These are phyloP conservation scores for Colius striatus DNA, from an alignment of 2,113 vertebrate genomes.

Conservation along the genomic window DNA sequence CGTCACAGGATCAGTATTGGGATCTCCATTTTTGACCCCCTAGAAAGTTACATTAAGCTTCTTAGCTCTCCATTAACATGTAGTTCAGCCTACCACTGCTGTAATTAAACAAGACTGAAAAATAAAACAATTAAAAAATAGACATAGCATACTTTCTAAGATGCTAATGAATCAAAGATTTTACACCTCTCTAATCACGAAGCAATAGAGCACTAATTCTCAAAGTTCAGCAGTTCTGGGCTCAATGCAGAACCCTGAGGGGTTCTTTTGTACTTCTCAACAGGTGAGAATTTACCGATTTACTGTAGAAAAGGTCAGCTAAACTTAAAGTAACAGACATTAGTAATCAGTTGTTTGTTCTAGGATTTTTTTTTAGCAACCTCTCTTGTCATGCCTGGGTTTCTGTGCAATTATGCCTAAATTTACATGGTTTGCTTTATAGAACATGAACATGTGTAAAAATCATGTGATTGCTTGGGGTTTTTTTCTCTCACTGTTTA, in stretches of 20 bases:
- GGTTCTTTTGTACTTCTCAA: background rate
- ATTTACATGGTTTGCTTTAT: background rate
- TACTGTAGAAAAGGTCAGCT: background rate
- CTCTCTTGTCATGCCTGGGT: background rate
- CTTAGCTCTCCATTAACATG: background rate
- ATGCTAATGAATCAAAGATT: background rate
- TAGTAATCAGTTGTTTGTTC: background rate
- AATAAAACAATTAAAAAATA: background rate
- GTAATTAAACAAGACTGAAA: background rate
- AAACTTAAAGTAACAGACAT: background rate
- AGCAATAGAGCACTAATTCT: background rate
- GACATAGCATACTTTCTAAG: background rate
- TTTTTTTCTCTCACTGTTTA: background rate
- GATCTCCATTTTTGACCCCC: background rate
- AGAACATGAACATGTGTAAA: background rate
- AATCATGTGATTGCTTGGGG: rapidly evolving
- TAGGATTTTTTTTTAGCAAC: background rate
- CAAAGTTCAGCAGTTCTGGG: background rate
- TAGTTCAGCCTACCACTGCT: background rate
- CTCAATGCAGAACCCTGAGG: background rate
- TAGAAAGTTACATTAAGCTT: background rate
- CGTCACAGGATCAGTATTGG: background rate
- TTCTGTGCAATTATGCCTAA: background rate
- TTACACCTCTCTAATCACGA: background rate
- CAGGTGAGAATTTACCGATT: background rate